Evolutionary conservation across 2,888 invertebrate species (phyloP).

Genomic region (Netelia fuscicornis): DNA sequence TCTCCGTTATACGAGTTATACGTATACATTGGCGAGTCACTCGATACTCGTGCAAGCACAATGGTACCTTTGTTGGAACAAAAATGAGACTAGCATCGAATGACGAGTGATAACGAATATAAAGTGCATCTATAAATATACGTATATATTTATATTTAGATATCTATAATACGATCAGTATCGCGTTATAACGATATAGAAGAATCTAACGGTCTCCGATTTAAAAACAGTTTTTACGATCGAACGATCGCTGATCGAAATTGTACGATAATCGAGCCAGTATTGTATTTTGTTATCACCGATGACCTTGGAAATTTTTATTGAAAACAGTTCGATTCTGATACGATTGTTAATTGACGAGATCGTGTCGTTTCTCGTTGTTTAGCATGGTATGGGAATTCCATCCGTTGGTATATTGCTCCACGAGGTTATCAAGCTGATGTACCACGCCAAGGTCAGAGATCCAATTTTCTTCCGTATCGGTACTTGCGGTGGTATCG

Average conservation of each 20-base stretch:
- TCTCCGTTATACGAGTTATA: not conserved
- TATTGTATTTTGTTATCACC: not conserved
- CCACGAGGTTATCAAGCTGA: conserved; percentile 98
- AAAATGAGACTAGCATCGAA: not conserved
- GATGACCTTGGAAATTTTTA: conserved; percentile 14
- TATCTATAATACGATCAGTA: not conserved
- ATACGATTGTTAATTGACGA: conserved; percentile 16
- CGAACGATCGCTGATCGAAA: not conserved
- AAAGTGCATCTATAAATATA: not conserved
- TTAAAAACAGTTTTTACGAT: conserved; percentile 1
- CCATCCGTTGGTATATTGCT: conserved; percentile 98
- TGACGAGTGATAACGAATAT: conserved; percentile 14
- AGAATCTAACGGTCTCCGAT: not conserved
- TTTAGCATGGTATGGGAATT: conserved; percentile 98
- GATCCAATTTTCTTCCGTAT: conserved; percentile 97
- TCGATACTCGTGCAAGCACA: not conserved
- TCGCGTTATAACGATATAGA: not conserved
- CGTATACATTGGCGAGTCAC: not conserved
- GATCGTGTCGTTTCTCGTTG: conserved; percentile 58
- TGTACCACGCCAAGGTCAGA: conserved; percentile 95
- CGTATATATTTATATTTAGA: not conserved
- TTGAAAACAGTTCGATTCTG: not conserved
- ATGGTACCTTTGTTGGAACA: conserved; percentile 5
- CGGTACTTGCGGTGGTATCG: conserved; percentile 97
- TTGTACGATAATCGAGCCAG: not conserved